Conservation (phyloP, 2,113 vertebrate genomes). For the Sebastes fasciatus region DNA sequence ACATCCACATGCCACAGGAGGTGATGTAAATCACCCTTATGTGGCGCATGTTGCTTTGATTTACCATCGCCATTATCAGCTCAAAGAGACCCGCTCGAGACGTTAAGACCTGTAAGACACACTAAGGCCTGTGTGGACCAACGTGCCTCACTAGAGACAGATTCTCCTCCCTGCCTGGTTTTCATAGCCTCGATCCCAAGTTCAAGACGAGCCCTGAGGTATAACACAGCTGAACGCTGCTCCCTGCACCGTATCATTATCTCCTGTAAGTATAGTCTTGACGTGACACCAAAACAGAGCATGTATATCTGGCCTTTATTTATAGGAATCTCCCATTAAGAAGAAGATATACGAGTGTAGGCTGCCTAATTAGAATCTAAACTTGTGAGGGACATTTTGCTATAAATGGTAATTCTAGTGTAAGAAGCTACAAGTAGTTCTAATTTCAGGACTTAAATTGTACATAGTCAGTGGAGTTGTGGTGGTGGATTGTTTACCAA, state of each 20-base stretch:
- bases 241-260: slow-evolving; percentile 75
- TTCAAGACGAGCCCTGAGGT: slow-evolving; percentile 68
- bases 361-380: slow-evolving; percentile 78
- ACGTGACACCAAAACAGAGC: slow-evolving; percentile 73
- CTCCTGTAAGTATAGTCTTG: slow-evolving; percentile 78
- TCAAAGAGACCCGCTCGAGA: slow-evolving; percentile 61
- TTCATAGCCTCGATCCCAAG: slow-evolving; percentile 57
- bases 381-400: slow-evolving; percentile 61
- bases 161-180: slow-evolving; percentile 40
- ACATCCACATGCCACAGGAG: slow-evolving; percentile 64
- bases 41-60: slow-evolving; percentile 69
- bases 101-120: slow-evolving; percentile 57
- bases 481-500: slow-evolving; percentile 30
- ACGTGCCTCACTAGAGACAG: slow-evolving; percentile 7
- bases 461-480: slow-evolving; percentile 44
- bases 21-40: slow-evolving; percentile 70
- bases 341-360: slow-evolving; percentile 74
- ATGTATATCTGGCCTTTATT: slow-evolving; percentile 73
- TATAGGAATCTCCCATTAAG: slow-evolving; percentile 78
- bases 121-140: slow-evolving; percentile 30
- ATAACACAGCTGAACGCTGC: slow-evolving; percentile 58
- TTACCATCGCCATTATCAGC: slow-evolving; percentile 73
- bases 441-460: slow-evolving; percentile 76
- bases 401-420: slow-evolving; percentile 72
- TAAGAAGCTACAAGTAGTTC: slow-evolving; percentile 56